Evolutionary conservation across 2,888 invertebrate genomes (phyloP), one percentile per base, ranked within the genome.

Genomic region (Parochlus steinenii): DNA sequence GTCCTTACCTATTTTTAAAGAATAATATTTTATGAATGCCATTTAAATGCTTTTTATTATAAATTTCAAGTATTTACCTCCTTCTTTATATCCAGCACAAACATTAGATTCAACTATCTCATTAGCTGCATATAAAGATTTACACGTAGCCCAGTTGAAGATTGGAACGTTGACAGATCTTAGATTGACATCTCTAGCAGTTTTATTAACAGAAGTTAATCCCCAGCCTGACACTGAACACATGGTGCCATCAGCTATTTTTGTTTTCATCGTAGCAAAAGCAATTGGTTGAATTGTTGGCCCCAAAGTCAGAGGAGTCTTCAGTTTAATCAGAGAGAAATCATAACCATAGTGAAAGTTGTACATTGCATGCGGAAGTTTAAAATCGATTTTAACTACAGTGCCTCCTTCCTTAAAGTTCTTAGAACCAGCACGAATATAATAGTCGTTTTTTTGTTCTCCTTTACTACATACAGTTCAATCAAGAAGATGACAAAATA

Each of bases 51-150:
- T n/a, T n/a, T n/a, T n/a, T n/a, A n/a, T 12, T 11, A 26, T 16
- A 26, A 11, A 8, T 10, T 33, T 25, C 8, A 12, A 12, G 61
- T 33, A 31, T n/a, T n/a, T n/a, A 6, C 67, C 69, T 5, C 72
- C 72, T 39, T 59, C 52, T 4, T 57, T 46, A 2, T 51, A 54
- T 0, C 73, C 74, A 18, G 74, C 74, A 45, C 74, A 74, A 0
- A 71, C 50, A 66, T 74, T 71, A 1, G 58, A 60, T 0, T 62
- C 49, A 1, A 71, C 68, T 20, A 63, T 64, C 3, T 45, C 57
- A 14, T 58, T 57, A 27, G 47, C 39, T 1, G 58, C 53, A 5
- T 53, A 46, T 43, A 72, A 74, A 2, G 63, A 64, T 1, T 51
- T 49, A 44, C 74, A 74, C 1, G 53, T 42, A 1, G 53, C 45